Evolutionary conservation across 2,113 vertebrate genomes (phyloP), one percentile per base, ranked within the genome.

Genomic region (Oreochromis tanganicae): DNA sequence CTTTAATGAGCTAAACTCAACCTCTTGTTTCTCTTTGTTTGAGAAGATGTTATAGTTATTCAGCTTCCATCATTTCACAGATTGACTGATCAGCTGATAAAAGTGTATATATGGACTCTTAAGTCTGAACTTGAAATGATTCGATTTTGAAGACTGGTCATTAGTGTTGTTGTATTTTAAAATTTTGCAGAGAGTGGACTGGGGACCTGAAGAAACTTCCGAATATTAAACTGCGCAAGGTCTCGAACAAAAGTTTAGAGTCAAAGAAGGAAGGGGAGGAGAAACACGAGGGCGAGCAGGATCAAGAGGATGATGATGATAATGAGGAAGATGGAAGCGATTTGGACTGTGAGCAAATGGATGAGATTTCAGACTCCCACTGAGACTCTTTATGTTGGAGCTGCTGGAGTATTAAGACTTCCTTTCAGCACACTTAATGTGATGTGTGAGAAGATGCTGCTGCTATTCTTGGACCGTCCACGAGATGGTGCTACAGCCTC

Each of bases 171-270:
- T 36, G 5, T 3, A 0, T 78, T 19, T 41, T 85, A 81, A 13
- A 68, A 24, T 71, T 86, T 75, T 59, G 43, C 93, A 99, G 98
- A 92, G 97, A 98, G 81, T 99, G 98, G 99, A 97, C 97, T 46
- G 97, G 97, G 55, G 97, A 99, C 91, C 94, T 99, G 87, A 98
- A 96, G 95, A 98, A 99, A 92, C 95, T 99, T 80, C 98, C 98
- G 36, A 99, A 98, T 90, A 97, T 99, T 88, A 99, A 98, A 96
- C 97, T 98, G 96, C 97, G 97, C 66, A 98, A 97, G 88, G 82
- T 99, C 3, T 98, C 97, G 9, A 95, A 94, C 52, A 95, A 88
- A 86, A 96, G 96, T 92, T 90, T 90, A 57, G 68, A 96, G 87
- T 89, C 8, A 17, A 85, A 52, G 88, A 94, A 80, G 57, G 81